Evolutionary conservation across 2,797 vertebrate genomes (phyloP).

Genomic region (Tadarida brasiliensis): DNA sequence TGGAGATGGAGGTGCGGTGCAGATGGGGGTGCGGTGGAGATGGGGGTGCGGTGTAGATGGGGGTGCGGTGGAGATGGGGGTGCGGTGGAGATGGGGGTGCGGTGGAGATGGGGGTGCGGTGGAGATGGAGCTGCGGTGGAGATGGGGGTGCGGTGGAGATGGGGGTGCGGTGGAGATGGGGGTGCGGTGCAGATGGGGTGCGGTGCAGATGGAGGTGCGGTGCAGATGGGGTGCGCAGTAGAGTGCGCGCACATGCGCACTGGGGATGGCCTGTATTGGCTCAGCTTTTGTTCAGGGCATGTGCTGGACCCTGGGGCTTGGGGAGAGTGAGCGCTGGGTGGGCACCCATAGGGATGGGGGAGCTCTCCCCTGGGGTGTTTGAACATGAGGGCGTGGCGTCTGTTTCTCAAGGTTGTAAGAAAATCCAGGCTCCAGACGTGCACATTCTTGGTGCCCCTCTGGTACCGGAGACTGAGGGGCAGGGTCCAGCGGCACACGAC

Average conservation of each 20-base stretch:
- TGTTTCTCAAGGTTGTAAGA: neutral
- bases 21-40: no score
- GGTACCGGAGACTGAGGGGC: fast-evolving
- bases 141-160: neutral
- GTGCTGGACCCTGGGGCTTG: neutral
- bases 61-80: neutral
- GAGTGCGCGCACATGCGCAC: no score
- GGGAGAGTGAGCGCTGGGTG: neutral
- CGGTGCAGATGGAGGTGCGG: neutral
- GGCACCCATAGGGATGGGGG: no score
- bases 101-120: neutral
- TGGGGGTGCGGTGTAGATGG: no score
- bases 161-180: neutral
- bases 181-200: neutral
- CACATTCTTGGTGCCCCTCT: no score
- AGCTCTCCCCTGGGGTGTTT: neutral
- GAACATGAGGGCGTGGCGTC: fast-evolving
- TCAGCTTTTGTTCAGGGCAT: neutral
- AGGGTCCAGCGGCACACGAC: no score
- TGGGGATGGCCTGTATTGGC: neutral
- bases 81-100: neutral
- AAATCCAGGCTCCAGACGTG: neutral
- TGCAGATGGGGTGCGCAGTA: no score
- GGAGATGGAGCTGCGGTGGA: neutral
- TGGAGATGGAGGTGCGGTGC: no score